Evolutionary conservation across 2,888 invertebrate species (phyloP).

Genomic region (Ormyrus thymus): DNA sequence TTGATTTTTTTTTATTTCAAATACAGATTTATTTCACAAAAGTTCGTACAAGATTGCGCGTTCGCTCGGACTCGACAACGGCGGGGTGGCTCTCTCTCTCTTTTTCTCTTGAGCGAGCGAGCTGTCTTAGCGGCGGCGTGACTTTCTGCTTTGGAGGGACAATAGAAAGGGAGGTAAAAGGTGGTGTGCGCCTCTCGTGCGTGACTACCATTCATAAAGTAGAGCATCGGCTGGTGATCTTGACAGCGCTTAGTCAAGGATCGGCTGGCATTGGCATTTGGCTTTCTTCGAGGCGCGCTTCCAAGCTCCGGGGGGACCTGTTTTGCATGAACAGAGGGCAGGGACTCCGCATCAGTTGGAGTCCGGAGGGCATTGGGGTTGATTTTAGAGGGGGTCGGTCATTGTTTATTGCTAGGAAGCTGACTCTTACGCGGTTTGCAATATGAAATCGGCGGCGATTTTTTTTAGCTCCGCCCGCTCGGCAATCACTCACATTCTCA

Average conservation of each 20-base stretch:
- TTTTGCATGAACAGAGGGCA: constrained; percentile 23
- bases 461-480: constrained; percentile 3
- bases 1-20: constrained; percentile 40
- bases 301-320: not conserved
- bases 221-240: not conserved
- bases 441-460: not conserved
- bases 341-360: constrained; percentile 65
- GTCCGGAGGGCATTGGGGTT: constrained; percentile 63
- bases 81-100: not conserved
- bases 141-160: not conserved
- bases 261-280: constrained; percentile 6
- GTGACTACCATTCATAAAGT: too few relatives aligned
- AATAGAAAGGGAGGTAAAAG: not conserved
- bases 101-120: constrained; percentile 14
- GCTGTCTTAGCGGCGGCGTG: constrained; percentile 1
- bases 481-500: not conserved
- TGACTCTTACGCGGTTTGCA: not conserved
- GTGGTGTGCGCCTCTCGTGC: too few relatives aligned
- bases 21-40: constrained; percentile 36
- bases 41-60: constrained; percentile 32
- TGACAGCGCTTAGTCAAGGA: not conserved
- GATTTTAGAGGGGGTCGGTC: constrained; percentile 3
- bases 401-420: too few relatives aligned
- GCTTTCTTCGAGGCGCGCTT: not conserved
- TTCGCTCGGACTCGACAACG: constrained; percentile 3